Base-by-base conservation (phyloP, 1,140 invertebrate genomes). In the Periplaneta americana region DNA sequence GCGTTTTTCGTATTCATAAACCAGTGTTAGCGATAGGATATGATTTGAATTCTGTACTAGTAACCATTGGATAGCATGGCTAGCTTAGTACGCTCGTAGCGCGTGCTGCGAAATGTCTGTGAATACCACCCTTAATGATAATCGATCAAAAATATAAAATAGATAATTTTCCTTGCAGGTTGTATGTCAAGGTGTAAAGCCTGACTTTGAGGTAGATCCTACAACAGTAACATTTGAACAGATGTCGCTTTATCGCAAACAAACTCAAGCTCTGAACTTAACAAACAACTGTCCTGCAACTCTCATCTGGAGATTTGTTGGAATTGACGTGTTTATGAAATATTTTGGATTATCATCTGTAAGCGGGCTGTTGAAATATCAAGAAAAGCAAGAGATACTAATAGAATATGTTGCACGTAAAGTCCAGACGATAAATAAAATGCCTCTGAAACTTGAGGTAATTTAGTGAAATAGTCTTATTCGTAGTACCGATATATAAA, bases 191-290 rank as follows among this genome's bases (percentile, higher is more conserved):
- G 87, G 87, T 0, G 74, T 83, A 0, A 85, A 86, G 74, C 74
- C 87, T 37, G 83, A 87, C 10, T 79, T 88, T 22, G 83, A 85
- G 28, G 22, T 87, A 17, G 84, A 85, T 0, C 74, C 80, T 15
- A 87, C 85, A 57, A 76, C 82, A n/a, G n/a, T 88, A 13, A 79
- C 78, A 18, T 86, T 87, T 32, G 85, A 81, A 33, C 80, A 82
- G 75, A 75, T 85, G 17, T 80, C 88, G 6, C 74, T 88, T 2
- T 78, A 85, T 33, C 82, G 83, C 79, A 84, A 74, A 78, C 84
- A 85, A 17, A 82, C 48, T 32, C 82, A 80, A 35, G 82, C 6
- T 13, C 10, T 85, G 0, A 84, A 17, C 3, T 34, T 87, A 37
- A 75, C 75, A 32, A 81, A 81, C 28, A 76, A 75, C 6, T 9